Conservation (phyloP, 2,797 vertebrate species). For the Chaenodraco wilsoni region DNA sequence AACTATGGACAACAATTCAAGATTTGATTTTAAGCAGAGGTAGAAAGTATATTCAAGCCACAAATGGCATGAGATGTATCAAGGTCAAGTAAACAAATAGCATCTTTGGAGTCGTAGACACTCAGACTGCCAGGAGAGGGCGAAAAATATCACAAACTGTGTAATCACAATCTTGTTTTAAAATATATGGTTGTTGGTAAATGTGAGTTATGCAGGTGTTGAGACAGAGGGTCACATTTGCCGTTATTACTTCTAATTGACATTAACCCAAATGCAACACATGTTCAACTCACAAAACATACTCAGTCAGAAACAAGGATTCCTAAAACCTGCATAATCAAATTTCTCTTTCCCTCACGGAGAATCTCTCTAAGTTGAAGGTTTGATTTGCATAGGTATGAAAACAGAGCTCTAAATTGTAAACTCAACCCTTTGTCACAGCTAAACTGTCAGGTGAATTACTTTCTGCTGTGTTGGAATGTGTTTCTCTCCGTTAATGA, state of each 20-base stretch:
- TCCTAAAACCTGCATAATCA: no score
- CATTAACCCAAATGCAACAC: no score
- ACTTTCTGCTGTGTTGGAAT: background rate
- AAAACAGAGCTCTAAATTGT: no score
- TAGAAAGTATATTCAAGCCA: background rate
- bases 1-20: background rate
- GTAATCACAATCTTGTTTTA: background rate
- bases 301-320: no score
- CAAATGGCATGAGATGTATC: background rate
- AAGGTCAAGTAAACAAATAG: background rate
- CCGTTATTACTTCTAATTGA: no score
- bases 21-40: background rate
- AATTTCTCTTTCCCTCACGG: no score
- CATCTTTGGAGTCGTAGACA: background rate
- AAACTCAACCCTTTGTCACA: background rate
- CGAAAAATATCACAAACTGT: background rate
- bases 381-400: no score
- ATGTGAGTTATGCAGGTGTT: background rate
- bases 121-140: slow-evolving; percentile 5
- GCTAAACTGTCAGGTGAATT: background rate
- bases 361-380: no score
- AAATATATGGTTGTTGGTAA: background rate
- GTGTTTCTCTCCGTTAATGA: background rate
- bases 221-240: no score
- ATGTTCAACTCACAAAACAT: no score